These are phyloP conservation scores for Homarus americanus DNA, from an alignment of 1,140 invertebrate species.

Conservation along the genomic window DNA sequence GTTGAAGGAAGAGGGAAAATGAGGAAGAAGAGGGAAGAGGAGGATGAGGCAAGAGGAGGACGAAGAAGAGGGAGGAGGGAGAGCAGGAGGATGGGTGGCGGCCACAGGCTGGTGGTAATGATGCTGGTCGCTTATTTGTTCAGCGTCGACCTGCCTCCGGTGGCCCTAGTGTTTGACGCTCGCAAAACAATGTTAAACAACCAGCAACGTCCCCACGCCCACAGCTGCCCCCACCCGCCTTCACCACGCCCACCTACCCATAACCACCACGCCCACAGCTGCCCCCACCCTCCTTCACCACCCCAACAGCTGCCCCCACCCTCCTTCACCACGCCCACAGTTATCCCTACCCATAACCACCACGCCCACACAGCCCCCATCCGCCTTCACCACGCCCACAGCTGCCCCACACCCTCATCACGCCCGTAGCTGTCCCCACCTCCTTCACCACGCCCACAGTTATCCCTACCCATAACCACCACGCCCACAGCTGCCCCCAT, in stretches of 20 bases:
- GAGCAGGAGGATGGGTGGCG: neutral
- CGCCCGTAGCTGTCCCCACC: neutral
- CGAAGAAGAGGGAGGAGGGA: neutral
- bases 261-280: no score
- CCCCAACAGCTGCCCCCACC: no score
- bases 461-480: no score
- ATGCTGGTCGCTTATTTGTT: slow-evolving; percentile 45
- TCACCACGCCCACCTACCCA: no score
- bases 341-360: neutral
- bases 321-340: no score
- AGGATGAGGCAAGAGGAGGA: neutral
- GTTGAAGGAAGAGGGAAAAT: slow-evolving; percentile 7
- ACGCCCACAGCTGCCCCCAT: no score
- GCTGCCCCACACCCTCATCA: neutral
- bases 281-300: no score
- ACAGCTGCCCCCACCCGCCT: neutral
- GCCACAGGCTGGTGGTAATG: slow-evolving; percentile 50
- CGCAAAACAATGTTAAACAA: slow-evolving; percentile 53
- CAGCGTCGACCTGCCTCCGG: slow-evolving; percentile 15
- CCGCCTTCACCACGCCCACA: no score
- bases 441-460: no score
- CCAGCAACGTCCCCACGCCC: slow-evolving; percentile 15
- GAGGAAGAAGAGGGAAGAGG: neutral
- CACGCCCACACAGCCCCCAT: neutral
- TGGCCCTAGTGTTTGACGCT: slow-evolving; percentile 21